Evolutionary conservation across 2,888 invertebrate species (phyloP).

Genomic region (Drosophila parthenogenetica): DNA sequence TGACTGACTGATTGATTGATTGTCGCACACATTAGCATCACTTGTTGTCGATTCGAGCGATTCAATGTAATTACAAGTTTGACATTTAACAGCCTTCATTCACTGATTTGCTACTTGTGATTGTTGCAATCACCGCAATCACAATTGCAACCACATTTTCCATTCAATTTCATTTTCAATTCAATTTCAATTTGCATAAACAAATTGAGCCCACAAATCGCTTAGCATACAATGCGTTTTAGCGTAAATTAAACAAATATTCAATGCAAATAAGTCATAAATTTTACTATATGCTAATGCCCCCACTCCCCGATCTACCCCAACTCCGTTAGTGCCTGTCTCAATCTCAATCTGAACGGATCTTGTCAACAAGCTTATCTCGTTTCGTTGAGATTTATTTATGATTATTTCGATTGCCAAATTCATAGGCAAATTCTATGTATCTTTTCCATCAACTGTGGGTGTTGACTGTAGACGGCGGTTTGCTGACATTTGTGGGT

Average conservation of each 20-base stretch:
- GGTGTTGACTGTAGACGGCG: slow-evolving; percentile 26
- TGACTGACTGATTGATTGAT: slow-evolving; percentile 48
- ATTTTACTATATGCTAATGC: slow-evolving; percentile 63
- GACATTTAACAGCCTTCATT: slow-evolving; percentile 32
- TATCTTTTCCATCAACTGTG: slow-evolving; percentile 29
- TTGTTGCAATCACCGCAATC: slow-evolving; percentile 6
- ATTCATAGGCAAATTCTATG: slow-evolving; percentile 4
- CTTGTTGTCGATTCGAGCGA: slow-evolving; percentile 30
- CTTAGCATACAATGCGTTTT: slow-evolving; percentile 53
- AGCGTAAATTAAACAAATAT: slow-evolving; percentile 50
- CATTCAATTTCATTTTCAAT: too few relatives aligned
- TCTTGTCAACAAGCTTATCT: slow-evolving; percentile 65
- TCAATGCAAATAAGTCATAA: slow-evolving; percentile 60
- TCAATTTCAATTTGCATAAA: slow-evolving; percentile 56
- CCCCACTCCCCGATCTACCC: too few relatives aligned
- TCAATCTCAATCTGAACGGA: slow-evolving; percentile 27
- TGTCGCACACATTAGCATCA: slow-evolving; percentile 55
- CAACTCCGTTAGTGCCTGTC: too few relatives aligned
- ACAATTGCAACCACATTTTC: slow-evolving; percentile 19
- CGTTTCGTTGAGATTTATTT: slow-evolving; percentile 59
- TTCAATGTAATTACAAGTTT: slow-evolving; percentile 22
- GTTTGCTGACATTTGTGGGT: slow-evolving; percentile 17
- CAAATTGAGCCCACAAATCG: slow-evolving; percentile 48
- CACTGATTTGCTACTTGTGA: slow-evolving; percentile 34
- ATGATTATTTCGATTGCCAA: slow-evolving; percentile 34